phyloP scores from a whole-genome alignment of 2,888 invertebrate species.

The Amphiduros pacificus region DNA sequence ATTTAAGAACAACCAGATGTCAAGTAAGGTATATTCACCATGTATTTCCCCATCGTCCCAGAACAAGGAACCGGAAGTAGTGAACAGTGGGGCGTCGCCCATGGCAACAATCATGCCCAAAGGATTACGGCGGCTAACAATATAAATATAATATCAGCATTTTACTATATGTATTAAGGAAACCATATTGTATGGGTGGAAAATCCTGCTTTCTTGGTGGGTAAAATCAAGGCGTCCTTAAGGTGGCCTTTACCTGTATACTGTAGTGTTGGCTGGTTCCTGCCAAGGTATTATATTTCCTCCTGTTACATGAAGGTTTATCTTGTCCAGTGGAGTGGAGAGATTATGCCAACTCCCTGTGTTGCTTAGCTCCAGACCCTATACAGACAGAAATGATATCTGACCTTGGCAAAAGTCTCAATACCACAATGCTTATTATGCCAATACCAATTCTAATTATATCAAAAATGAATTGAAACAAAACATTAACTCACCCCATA shows the following conservation, averaged over 20 bases:
- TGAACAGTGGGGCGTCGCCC: conserved; percentile 7
- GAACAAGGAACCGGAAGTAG: conserved; percentile 30
- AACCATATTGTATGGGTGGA: no score
- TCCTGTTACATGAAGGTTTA: conserved; percentile 48
- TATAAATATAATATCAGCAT: no score
- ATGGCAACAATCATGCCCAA: conserved; percentile 31
- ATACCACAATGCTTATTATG: no score
- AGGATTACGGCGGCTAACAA: conserved; percentile 62
- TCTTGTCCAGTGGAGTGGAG: conserved; percentile 45
- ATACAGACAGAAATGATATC: no score
- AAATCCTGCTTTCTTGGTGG: no score
- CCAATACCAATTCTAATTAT: no score
- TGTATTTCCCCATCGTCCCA: conserved; percentile 32
- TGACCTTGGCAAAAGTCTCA: no score
- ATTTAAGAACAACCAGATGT: no score
- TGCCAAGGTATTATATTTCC: conserved; percentile 51
- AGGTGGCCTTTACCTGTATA: conserved; percentile 33
- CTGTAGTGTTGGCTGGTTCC: conserved; percentile 40
- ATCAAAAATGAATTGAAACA: not conserved
- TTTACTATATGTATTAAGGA: no score
- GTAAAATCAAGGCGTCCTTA: no score
- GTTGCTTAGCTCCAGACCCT: no score
- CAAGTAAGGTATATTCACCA: no score
- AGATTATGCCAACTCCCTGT: conserved; percentile 35
- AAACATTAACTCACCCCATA: conserved; percentile 35